These are phyloP conservation scores for Clitarchus hookeri DNA, from an alignment of 2,888 invertebrate genomes.

Conservation along the genomic window DNA sequence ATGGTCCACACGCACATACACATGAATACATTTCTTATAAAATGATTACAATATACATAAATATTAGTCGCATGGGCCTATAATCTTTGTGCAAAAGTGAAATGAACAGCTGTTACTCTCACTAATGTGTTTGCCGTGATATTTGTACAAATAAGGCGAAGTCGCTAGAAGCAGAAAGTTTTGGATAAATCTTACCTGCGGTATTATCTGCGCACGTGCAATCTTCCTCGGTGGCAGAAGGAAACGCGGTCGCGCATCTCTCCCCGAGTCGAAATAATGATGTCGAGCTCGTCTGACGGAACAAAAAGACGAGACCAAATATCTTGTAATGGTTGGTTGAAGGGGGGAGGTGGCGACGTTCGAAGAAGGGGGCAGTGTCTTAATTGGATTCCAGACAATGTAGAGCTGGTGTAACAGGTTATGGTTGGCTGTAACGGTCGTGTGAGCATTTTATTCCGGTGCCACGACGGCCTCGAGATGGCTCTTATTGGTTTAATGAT, in stretches of 20 bases:
- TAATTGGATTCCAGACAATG: slow-evolving; percentile 7
- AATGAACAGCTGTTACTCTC: no score
- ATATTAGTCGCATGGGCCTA: no score
- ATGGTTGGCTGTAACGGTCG: not conserved
- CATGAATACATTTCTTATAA: no score
- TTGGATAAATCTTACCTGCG: not conserved
- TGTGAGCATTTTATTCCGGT: not conserved
- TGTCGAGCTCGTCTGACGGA: not conserved
- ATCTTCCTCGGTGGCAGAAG: not conserved
- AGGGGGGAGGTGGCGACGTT: not conserved
- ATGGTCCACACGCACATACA: no score
- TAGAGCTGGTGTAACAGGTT: not conserved
- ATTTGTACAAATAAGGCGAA: no score
- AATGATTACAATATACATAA: no score
- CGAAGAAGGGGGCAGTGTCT: not conserved
- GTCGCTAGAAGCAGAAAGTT: no score
- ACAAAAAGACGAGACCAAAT: not conserved
- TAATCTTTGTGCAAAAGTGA: no score
- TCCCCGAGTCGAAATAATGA: not conserved
- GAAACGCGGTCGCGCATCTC: not conserved
- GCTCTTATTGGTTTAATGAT: no score
- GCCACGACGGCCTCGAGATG: not conserved
- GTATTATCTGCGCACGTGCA: not conserved
- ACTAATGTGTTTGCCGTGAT: no score
- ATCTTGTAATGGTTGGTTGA: not conserved